Evolutionary conservation across 2,888 invertebrate genomes (phyloP), one percentile per base, ranked within the genome.

Genomic region (Eulithis prunata): DNA sequence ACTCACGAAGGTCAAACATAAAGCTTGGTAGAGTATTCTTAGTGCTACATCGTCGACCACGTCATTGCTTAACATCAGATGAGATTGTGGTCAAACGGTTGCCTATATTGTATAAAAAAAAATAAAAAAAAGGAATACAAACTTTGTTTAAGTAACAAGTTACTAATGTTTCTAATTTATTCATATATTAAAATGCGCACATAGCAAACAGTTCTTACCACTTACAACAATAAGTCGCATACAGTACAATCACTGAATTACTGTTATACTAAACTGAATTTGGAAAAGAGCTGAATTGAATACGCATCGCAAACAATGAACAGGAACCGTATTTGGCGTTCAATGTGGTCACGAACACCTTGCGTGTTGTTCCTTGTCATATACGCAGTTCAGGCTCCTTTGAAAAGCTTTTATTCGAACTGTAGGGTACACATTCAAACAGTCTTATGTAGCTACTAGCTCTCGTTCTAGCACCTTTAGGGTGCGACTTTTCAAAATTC

Each of bases 241-340:
- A 45, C 28, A 51, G 49, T 38, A 47, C 49, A 49, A 49, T 58
- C 38, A 57, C 4, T 55, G 43, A 21, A 38, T 49, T 32, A 51
- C 41, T 43, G 49, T 52, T 51, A 38, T 28, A 76, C 74, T 70
- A 70, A 68, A 73, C 74, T 78, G 72, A 77, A 79, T 83, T 84
- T 75, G 78, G 79, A 77, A 21, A 21, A 21, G 72, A 78, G 73
- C 77, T 73, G 77, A 75, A 73, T 74, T 73, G 77, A 75, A 73
- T 74, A 77, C 79, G 73, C 76, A 75, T 67, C 68, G 68, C 68
- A 77, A 78, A 86, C 86, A 87, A 87, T 83, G 80, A 32, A 72
- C 83, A 85, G 86, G 84, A 85, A 78, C 63, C 60, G 63, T 46
- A 52, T 69, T 68, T 55, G 56, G 64, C 57, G 41, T 55, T 53